Evolutionary conservation across 2,888 invertebrate species (phyloP).

Genomic region (Pseudanteris insignis): DNA sequence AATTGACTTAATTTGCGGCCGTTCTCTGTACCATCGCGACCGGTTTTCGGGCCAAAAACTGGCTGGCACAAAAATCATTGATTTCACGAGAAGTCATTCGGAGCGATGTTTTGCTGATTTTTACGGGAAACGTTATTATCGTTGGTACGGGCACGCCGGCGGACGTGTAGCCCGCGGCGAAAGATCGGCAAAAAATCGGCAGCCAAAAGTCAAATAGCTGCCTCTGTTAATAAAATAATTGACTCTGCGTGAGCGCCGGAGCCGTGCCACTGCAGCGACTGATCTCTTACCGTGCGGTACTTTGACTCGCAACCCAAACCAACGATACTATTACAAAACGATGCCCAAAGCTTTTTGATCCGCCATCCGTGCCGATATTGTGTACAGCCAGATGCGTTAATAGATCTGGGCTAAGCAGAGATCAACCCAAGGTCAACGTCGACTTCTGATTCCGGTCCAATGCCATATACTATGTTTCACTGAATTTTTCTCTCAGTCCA

Average conservation of each 20-base stretch:
- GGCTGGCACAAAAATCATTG: slow-evolving; percentile 33
- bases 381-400: background rate
- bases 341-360: too few relatives aligned
- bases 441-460: too few relatives aligned
- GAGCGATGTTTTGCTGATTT: slow-evolving; percentile 10
- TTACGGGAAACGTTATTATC: slow-evolving; percentile 43
- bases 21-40: too few relatives aligned
- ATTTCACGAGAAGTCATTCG: slow-evolving; percentile 38
- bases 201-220: slow-evolving; percentile 43
- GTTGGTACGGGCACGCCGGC: slow-evolving; percentile 11
- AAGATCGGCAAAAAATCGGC: slow-evolving; percentile 39
- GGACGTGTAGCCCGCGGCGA: slow-evolving; percentile 32
- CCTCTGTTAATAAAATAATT: slow-evolving; percentile 52
- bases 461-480: too few relatives aligned
- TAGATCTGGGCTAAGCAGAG: too few relatives aligned
- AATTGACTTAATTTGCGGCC: too few relatives aligned
- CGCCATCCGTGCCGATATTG: background rate
- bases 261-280: slow-evolving; percentile 17
- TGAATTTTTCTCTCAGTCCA: too few relatives aligned
- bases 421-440: too few relatives aligned
- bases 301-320: slow-evolving; percentile 26
- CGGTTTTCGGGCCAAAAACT: too few relatives aligned
- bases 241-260: slow-evolving; percentile 48
- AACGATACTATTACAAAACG: too few relatives aligned
- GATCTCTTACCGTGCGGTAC: slow-evolving; percentile 19